Base-by-base conservation (phyloP, 2,888 invertebrate genomes). In the Catocala fraxini region DNA sequence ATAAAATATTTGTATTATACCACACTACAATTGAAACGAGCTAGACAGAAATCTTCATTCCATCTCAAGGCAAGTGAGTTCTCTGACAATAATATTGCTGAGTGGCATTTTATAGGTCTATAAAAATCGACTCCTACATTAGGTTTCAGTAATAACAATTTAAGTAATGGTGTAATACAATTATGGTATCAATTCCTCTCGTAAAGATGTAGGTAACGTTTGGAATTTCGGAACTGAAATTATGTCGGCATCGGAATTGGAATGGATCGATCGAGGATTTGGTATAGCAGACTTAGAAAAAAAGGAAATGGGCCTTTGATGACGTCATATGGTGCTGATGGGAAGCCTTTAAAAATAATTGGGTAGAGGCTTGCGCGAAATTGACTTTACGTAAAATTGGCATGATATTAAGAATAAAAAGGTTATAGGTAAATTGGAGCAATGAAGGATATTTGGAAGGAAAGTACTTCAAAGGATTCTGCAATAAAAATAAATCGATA, bases 91-190 rank as follows among this genome's bases (percentile, higher is more conserved):
- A 68, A 61, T 60, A 58, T 47, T 59, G 45, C 5, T 4, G 45
- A 67, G 57, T 46, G 47, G 12, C 43, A 55, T 59, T 70, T 75
- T 70, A 74, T 70, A 42, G 35, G 15, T 11, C 25, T 25, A 70
- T 74, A 72, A 74, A 73, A 72, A 70, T 72, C 63, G 65, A 67
- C 51, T 43, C 60, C 42, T 48, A 43, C 49, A 62, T 67, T 56
- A 59, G 46, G 48, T 55, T 48, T 54, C 41, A 47, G 62, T 53
- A 67, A 75, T 72, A 75, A 65, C 73, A 67, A 64, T 74, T 70
- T 63, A 65, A 70, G 53, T 67, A 72, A 74, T 72, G 67, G 54
- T 54, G 56, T 75, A 67, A 72, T 67, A 74, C 72, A 74, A 70
- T 74, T 70, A 75, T 70, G 67, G 57, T 61, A 72, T 59, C 72